These are phyloP conservation scores for Tenthredo distinguenda DNA, from an alignment of 2,888 invertebrate species.

Conservation along the genomic window DNA sequence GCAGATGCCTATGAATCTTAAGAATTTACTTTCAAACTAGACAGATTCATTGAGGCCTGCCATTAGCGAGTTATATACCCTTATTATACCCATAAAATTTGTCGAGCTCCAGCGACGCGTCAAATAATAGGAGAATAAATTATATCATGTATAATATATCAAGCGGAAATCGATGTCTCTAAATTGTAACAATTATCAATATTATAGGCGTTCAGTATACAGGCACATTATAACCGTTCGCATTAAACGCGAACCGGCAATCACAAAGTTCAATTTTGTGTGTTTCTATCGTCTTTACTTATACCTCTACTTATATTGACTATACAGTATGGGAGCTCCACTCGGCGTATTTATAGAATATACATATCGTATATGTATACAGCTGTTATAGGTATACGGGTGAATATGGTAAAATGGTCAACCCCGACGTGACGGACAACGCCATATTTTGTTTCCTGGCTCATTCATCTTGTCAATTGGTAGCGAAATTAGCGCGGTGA, in stretches of 20 bases:
- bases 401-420: conserved; percentile 28
- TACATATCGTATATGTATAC: background rate
- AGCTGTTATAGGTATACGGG: background rate
- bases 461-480: conserved; percentile 51
- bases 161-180: background rate
- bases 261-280: background rate
- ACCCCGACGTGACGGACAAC: conserved; percentile 46
- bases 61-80: background rate
- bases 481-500: conserved; percentile 52
- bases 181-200: background rate
- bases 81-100: background rate
- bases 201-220: background rate
- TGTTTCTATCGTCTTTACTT: background rate
- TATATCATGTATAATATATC: background rate
- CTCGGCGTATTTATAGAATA: background rate
- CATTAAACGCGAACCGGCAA: background rate
- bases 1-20: background rate
- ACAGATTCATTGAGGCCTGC: conserved; percentile 3
- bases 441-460: conserved; percentile 50
- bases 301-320: background rate
- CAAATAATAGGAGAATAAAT: background rate
- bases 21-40: background rate
- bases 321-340: too few species aligned
- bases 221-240: background rate
- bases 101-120: background rate